Evolutionary conservation across 1,140 invertebrate species (phyloP), one percentile per base, ranked within the genome.

Genomic region (Cyphomyrmex costatus): DNA sequence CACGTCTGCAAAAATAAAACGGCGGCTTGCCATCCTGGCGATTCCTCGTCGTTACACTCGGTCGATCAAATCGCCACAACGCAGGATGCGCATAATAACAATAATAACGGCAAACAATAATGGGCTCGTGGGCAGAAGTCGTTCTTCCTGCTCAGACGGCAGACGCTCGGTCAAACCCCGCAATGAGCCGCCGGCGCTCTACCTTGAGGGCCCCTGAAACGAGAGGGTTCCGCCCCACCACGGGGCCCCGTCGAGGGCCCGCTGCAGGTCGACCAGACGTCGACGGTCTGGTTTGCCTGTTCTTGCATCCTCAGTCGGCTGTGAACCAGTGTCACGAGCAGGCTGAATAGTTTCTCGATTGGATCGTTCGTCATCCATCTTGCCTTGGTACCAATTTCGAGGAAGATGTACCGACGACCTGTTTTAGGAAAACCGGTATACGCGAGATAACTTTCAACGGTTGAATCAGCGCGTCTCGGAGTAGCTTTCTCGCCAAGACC

Each of bases 31-130:
- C 24, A 2, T 21, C 33, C 42, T 46, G 10, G 10, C 30, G 24
- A 58, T 27, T 71, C 10, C 19, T 68, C 19, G 12, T 6, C 60
- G 76, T 53, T 24, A 21, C 79, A 63, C 10, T 30, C 36, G 46
- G 46, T 53, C 53, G 49, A 56, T 33, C 51, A 70, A 82, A 88
- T 63, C 85, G 46, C 70, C 74, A 24, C 53, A 71, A 10, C 53
- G 82, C 82, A 65, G 73, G 82, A 78, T 53, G 49, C 49, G 42
- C 51, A 70, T 79, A 83, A 83, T 76, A 73, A 89, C 24, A 53
- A 86, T 86, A 88, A 88, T 88, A 89, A 77, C 76, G 60, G 36
- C 85, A 63, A 53, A 60, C 14, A 80, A 86, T 89, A 86, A 89
- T 89, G 85, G 63, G 56, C 85, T 73, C 49, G 73, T 60, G 74